Conservation (phyloP, 2,888 invertebrate species). For the Drosophila robusta region DNA sequence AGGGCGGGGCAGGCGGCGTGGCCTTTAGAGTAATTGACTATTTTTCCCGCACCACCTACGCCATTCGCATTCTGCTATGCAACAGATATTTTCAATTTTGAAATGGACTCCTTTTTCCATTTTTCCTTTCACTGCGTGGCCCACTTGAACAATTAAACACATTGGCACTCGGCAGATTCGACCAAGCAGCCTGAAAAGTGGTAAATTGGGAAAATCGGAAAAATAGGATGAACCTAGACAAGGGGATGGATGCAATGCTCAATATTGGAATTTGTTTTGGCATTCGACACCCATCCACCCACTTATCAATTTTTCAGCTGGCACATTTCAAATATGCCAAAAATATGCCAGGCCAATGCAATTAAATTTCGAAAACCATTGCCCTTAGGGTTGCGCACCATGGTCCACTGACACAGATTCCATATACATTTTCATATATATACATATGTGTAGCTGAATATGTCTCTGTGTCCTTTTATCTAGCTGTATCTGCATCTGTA, state of each 20-base stretch:
- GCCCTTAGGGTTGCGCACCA: slow-evolving; percentile 1
- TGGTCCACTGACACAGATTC: slow-evolving; percentile 27
- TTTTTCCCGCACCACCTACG: slow-evolving; percentile 1
- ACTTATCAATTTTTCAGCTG: slow-evolving; percentile 42
- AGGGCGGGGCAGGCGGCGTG: not conserved
- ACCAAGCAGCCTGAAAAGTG: not conserved
- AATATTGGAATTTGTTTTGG: slow-evolving; percentile 10
- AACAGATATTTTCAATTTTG: slow-evolving; percentile 20
- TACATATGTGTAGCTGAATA: too few species aligned
- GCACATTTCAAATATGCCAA: slow-evolving; percentile 31
- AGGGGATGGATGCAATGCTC: not conserved
- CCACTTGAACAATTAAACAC: slow-evolving; percentile 54
- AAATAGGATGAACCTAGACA: not conserved
- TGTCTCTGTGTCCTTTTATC: too few species aligned
- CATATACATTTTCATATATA: too few species aligned
- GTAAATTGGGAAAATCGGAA: not conserved
- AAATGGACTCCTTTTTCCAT: slow-evolving; percentile 26
- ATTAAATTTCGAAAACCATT: slow-evolving; percentile 44
- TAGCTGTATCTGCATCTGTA: too few species aligned
- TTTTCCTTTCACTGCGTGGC: slow-evolving; percentile 1
- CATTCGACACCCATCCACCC: slow-evolving; percentile 13
- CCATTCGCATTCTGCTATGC: not conserved
- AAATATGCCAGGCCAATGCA: slow-evolving; percentile 51
- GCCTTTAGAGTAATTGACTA: slow-evolving; percentile 3
- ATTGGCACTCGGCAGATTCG: not conserved